phyloP scores from a whole-genome alignment of 2,113 vertebrate species.

The Protobothrops mucrosquamatus region DNA sequence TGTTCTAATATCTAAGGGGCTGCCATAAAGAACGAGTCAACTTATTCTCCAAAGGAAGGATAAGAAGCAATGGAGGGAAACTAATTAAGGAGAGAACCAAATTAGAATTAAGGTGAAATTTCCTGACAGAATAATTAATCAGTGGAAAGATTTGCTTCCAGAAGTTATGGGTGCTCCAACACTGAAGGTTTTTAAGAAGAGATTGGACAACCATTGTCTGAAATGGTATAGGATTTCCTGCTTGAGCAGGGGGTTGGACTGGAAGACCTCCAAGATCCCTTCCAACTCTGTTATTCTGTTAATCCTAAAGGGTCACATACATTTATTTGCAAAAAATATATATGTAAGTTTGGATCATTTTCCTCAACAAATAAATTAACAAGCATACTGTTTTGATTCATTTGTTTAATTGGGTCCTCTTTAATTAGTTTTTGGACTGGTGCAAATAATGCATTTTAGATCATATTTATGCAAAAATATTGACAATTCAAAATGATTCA shows the following conservation, averaged over 20 bases:
- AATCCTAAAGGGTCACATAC: neutral
- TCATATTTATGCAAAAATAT: neutral
- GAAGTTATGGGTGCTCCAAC: neutral
- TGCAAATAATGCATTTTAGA: neutral
- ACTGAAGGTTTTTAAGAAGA: neutral
- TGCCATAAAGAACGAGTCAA: no score
- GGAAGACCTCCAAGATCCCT: neutral
- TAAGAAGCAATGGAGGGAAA: neutral
- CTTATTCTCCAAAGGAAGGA: neutral
- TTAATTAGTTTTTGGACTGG: neutral
- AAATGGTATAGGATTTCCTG: neutral
- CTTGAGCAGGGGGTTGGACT: neutral
- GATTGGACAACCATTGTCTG: neutral
- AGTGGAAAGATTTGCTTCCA: neutral
- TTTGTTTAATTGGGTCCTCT: neutral
- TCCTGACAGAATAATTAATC: neutral
- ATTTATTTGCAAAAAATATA: neutral
- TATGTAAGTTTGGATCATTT: neutral
- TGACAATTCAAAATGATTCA: neutral
- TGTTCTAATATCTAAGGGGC: no score
- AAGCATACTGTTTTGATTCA: neutral
- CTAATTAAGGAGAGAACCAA: neutral
- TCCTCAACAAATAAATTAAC: neutral
- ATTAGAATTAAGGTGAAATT: neutral
- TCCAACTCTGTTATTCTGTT: neutral